Conservation (phyloP, 2,888 invertebrate genomes). For the Drosophila seclusa region DNA sequence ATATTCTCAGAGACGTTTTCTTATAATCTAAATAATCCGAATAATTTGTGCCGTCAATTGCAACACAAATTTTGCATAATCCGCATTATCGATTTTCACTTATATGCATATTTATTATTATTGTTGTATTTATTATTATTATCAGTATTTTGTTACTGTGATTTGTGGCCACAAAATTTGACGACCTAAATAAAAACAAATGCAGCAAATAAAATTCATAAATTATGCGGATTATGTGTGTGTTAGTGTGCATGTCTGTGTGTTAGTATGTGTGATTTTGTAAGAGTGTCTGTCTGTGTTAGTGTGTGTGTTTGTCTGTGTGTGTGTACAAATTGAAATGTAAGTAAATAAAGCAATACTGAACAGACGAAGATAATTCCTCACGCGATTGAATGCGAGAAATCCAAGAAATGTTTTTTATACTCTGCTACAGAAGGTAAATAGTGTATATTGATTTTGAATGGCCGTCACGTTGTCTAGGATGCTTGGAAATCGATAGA, state of each 20-base stretch:
- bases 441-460: background rate
- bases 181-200: slow-evolving; percentile 69
- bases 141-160: slow-evolving; percentile 23
- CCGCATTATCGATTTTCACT: slow-evolving; percentile 48
- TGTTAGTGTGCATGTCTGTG: background rate
- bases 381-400: slow-evolving; percentile 46
- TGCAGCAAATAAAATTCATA: slow-evolving; percentile 74
- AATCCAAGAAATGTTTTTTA: slow-evolving; percentile 2
- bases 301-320: background rate
- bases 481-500: background rate
- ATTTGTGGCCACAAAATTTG: slow-evolving; percentile 56
- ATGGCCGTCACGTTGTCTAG: background rate
- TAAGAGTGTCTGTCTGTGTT: no score
- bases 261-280: background rate
- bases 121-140: slow-evolving; percentile 25
- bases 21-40: slow-evolving; percentile 37
- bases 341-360: slow-evolving; percentile 63
- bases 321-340: slow-evolving; percentile 34
- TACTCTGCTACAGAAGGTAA: background rate
- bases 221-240: slow-evolving; percentile 46
- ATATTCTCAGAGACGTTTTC: slow-evolving; percentile 32
- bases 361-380: slow-evolving; percentile 39
- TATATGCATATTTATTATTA: slow-evolving; percentile 28
- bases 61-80: slow-evolving; percentile 32
- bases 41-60: slow-evolving; percentile 6